Evolutionary conservation across 1,140 invertebrate genomes (phyloP).

Genomic region (Aphelinus atriplicis): DNA sequence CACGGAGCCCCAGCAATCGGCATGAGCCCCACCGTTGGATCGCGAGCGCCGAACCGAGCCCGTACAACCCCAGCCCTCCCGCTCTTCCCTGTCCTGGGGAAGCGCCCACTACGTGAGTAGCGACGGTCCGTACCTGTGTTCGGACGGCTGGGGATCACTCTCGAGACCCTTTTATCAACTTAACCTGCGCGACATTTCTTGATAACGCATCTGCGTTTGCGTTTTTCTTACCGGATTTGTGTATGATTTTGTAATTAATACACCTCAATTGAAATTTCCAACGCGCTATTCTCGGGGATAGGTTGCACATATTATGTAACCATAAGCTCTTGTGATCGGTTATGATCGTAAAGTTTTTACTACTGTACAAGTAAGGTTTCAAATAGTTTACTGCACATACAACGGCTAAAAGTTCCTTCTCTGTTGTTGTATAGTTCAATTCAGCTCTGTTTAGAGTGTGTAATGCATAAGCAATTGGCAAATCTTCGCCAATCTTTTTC

Average conservation of each 20-base stretch:
- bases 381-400: conserved; percentile 54
- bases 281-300: conserved; percentile 15
- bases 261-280: conserved; percentile 41
- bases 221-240: conserved; percentile 38
- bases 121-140: no score
- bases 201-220: conserved; percentile 41
- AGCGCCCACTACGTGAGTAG: no score
- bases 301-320: conserved; percentile 56
- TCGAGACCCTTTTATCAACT: no score
- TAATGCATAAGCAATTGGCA: conserved; percentile 18
- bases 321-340: conserved; percentile 62
- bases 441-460: conserved; percentile 10
- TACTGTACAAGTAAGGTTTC: conserved; percentile 56
- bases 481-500: background rate
- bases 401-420: conserved; percentile 17
- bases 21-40: no score
- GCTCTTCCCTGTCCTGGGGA: no score
- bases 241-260: conserved; percentile 49
- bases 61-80: no score
- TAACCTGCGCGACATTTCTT: conserved; percentile 6
- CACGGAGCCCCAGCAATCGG: no score
- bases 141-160: no score
- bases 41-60: no score
- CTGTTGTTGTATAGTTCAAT: conserved; percentile 1
- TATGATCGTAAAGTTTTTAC: conserved; percentile 56